phyloP scores from a whole-genome alignment of 2,888 invertebrate genomes.

The Acronicta psi region DNA sequence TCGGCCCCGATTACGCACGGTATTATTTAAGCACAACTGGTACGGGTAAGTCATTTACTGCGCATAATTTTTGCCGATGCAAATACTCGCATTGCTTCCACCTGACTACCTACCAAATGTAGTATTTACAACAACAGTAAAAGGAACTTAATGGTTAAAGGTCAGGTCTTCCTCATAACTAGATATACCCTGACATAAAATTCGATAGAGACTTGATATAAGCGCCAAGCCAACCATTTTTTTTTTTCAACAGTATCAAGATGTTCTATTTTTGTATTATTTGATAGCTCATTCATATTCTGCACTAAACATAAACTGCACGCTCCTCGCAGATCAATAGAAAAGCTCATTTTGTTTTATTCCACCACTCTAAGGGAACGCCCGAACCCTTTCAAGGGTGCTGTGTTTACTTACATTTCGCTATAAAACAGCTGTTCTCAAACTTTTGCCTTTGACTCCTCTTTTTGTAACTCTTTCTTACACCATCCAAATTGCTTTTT shows the following conservation, averaged over 20 bases:
- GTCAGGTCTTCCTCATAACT: no score
- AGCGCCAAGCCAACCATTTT: slow-evolving; percentile 9
- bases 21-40: slow-evolving; percentile 39
- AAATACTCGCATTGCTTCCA: slow-evolving; percentile 39
- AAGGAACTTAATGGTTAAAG: slow-evolving; percentile 43
- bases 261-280: slow-evolving; percentile 34
- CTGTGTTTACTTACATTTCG: slow-evolving; percentile 74
- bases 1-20: slow-evolving; percentile 37
- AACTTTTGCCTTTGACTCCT: slow-evolving; percentile 39
- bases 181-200: no score
- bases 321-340: slow-evolving; percentile 75
- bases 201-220: slow-evolving; percentile 23
- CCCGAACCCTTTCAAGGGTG: slow-evolving; percentile 80
- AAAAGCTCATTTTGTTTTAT: slow-evolving; percentile 85
- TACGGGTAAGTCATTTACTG: slow-evolving; percentile 39
- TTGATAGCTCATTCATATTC: slow-evolving; percentile 66
- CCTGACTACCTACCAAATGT: slow-evolving; percentile 9
- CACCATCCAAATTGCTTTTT: slow-evolving; percentile 35
- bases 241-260: slow-evolving; percentile 15
- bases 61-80: slow-evolving; percentile 40
- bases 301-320: slow-evolving; percentile 74
- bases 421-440: slow-evolving; percentile 55
- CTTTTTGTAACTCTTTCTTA: slow-evolving; percentile 41
- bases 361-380: slow-evolving; percentile 74
- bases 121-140: slow-evolving; percentile 43